phyloP scores from a whole-genome alignment of 1,140 invertebrate species.

The Melitaea cinxia region DNA sequence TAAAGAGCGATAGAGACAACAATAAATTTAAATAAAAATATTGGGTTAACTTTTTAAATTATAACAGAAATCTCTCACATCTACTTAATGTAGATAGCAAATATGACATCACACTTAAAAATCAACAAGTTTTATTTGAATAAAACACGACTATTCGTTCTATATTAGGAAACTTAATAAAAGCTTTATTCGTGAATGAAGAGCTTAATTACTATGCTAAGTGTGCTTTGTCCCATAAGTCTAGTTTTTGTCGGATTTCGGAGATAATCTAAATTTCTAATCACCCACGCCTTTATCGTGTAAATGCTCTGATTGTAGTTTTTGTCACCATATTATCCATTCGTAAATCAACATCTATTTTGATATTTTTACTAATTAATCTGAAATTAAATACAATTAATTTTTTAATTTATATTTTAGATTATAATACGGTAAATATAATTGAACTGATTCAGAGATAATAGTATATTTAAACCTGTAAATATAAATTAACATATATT shows the following conservation, averaged over 20 bases:
- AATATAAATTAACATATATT: too few species aligned
- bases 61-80: too few species aligned
- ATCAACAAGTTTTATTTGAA: neutral
- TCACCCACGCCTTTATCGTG: slow-evolving; percentile 31
- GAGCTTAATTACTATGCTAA: slow-evolving; percentile 32
- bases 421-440: too few species aligned
- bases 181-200: slow-evolving; percentile 16
- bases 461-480: too few species aligned
- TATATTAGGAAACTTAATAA: neutral
- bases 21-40: too few species aligned
- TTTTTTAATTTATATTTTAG: too few species aligned
- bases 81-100: too few species aligned
- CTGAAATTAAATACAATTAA: too few species aligned
- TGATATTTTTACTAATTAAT: too few species aligned
- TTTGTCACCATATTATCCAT: neutral
- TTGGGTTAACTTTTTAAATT: too few species aligned
- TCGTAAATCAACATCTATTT: neutral
- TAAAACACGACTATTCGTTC: neutral
- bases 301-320: slow-evolving; percentile 17
- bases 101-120: neutral
- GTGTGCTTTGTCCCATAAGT: slow-evolving; percentile 29
- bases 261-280: slow-evolving; percentile 43
- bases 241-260: slow-evolving; percentile 34
- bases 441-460: too few species aligned
- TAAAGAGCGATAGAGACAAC: too few species aligned